Conservation (phyloP, 2,888 invertebrate species). For the Cephonodes hylas region DNA sequence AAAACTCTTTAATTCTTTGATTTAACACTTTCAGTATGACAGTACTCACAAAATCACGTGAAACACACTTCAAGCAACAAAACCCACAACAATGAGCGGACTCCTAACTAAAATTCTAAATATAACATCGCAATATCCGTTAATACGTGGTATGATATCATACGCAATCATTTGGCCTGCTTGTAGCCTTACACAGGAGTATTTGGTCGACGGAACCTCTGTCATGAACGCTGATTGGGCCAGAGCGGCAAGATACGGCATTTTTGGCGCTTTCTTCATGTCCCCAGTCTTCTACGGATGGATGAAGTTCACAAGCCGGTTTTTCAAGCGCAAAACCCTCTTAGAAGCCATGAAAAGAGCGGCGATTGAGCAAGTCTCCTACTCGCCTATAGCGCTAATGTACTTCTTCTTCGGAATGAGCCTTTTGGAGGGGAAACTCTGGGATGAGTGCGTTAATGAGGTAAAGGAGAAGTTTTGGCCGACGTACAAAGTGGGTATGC, state of each 20-base stretch:
- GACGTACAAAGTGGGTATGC: slow-evolving; percentile 85
- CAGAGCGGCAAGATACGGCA: slow-evolving; percentile 84
- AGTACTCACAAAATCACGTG: neutral
- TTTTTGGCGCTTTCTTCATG: slow-evolving; percentile 87
- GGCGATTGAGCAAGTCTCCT: slow-evolving; percentile 85
- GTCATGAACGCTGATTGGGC: slow-evolving; percentile 72
- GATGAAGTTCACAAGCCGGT: slow-evolving; percentile 79
- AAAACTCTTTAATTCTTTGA: no score
- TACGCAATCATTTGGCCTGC: slow-evolving; percentile 87
- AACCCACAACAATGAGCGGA: slow-evolving; percentile 42
- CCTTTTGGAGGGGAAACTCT: slow-evolving; percentile 83
- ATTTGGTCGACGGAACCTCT: slow-evolving; percentile 51
- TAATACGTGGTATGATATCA: slow-evolving; percentile 83
- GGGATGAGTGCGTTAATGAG: slow-evolving; percentile 83
- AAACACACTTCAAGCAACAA: neutral
- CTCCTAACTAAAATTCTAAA: slow-evolving; percentile 68
- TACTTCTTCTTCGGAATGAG: slow-evolving; percentile 90
- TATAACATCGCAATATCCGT: slow-evolving; percentile 68
- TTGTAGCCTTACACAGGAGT: slow-evolving; percentile 85
- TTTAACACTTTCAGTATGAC: no score
- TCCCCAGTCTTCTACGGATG: slow-evolving; percentile 89
- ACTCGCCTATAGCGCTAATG: slow-evolving; percentile 86
- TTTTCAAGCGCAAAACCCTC: slow-evolving; percentile 50
- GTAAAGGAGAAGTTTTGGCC: slow-evolving; percentile 86
- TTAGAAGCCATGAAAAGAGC: slow-evolving; percentile 60